Evolutionary conservation across 2,797 vertebrate genomes (phyloP).

Genomic region (Onychomys torridus): DNA sequence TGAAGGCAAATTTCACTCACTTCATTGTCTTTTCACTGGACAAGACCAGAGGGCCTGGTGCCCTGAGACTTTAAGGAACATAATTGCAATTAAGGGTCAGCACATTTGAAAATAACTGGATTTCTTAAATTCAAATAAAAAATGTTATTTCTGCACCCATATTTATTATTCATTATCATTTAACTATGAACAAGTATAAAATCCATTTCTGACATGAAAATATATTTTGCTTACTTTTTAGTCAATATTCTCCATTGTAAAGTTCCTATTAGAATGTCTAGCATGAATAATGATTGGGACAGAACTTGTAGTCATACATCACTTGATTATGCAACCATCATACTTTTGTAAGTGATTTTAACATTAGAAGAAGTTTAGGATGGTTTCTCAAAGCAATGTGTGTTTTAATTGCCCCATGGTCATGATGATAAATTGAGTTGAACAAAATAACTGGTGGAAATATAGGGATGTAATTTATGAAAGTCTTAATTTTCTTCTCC

Average conservation of each 20-base stretch:
- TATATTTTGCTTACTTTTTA: conserved; percentile 57
- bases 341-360: conserved; percentile 52
- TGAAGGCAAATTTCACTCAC: conserved; percentile 33
- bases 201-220: conserved; percentile 55
- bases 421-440: conserved; percentile 32
- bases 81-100: not conserved
- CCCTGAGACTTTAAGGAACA: not conserved
- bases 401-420: not conserved
- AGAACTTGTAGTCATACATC: conserved; percentile 20
- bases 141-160: conserved; percentile 31
- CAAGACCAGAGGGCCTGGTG: not conserved
- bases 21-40: not conserved
- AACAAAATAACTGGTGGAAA: conserved; percentile 44
- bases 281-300: not conserved
- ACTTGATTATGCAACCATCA: conserved; percentile 14
- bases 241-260: not conserved
- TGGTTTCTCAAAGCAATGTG: conserved; percentile 12
- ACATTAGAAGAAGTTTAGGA: conserved; percentile 47
- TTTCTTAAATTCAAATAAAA: conserved; percentile 54
- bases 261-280: conserved; percentile 5
- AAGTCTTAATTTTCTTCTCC: conserved; percentile 43
- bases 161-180: conserved; percentile 63
- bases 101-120: conserved; percentile 34
- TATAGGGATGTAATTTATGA: conserved; percentile 26
- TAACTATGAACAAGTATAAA: conserved; percentile 48